Evolutionary conservation across 1,140 invertebrate genomes (phyloP).

Genomic region (Agrilus planipennis): DNA sequence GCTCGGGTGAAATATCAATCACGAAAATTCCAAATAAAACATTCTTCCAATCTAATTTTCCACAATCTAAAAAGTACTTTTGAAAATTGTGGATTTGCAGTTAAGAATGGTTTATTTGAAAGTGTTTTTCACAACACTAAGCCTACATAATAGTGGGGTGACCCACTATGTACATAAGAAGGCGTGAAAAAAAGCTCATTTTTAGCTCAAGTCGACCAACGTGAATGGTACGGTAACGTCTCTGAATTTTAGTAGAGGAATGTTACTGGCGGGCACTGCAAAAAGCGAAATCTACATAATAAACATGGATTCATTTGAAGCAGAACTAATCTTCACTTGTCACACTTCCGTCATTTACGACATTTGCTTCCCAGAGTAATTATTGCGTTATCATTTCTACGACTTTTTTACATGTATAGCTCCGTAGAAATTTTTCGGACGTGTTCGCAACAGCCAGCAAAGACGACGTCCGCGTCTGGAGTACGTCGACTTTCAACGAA

Average conservation of each 20-base stretch:
- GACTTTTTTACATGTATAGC: background rate
- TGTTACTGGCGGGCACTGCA: conserved; percentile 58
- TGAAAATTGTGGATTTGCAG: too few species aligned
- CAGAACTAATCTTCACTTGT: conserved; percentile 64
- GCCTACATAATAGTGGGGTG: too few species aligned
- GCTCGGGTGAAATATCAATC: background rate
- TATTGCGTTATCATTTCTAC: conserved; percentile 9
- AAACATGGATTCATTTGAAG: conserved; percentile 53
- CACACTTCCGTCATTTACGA: conserved; percentile 70
- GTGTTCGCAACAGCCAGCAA: conserved; percentile 77
- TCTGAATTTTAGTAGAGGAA: conserved; percentile 42
- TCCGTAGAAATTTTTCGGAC: conserved; percentile 55
- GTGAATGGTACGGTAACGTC: conserved; percentile 54
- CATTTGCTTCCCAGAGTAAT: conserved; percentile 72
- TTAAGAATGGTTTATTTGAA: too few species aligned
- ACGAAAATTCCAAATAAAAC: background rate
- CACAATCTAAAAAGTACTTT: too few species aligned
- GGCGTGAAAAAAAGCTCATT: too few species aligned
- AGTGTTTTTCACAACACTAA: too few species aligned
- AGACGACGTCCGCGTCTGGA: conserved; percentile 79
- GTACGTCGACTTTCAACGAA: conserved; percentile 59
- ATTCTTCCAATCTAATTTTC: too few species aligned
- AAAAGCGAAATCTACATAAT: conserved; percentile 75
- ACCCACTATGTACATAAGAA: too few species aligned
- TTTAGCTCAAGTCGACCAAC: conserved; percentile 43